Conservation (phyloP, 2,113 vertebrate species). For the Ahaetulla prasina region DNA sequence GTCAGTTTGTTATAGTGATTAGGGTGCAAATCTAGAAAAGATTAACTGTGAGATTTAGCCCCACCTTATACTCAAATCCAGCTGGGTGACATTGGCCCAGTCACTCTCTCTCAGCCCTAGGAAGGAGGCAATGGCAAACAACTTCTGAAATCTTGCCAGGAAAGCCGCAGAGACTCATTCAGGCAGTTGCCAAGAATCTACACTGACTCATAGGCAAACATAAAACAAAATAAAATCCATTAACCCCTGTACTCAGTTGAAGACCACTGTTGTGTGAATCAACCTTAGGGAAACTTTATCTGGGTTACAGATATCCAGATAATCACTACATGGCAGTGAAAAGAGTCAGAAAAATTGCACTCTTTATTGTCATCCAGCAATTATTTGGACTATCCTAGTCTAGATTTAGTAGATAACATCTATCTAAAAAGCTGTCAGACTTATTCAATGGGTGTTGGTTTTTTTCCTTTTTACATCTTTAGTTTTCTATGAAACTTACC, state of each 20-base stretch:
- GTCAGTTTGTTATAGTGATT: background rate
- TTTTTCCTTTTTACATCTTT: background rate
- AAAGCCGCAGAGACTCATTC: background rate
- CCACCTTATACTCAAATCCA: background rate
- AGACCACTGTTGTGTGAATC: background rate
- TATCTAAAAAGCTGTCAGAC: background rate
- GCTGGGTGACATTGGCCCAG: background rate
- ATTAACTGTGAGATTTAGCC: background rate
- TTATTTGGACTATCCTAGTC: background rate
- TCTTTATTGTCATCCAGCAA: background rate
- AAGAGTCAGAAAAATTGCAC: background rate
- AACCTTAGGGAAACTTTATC: background rate
- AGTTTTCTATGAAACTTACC: background rate
- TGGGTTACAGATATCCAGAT: background rate
- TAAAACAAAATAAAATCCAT: background rate
- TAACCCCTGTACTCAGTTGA: background rate
- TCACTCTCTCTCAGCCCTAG: background rate
- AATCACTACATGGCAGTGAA: background rate
- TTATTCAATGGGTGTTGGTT: background rate
- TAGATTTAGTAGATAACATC: background rate
- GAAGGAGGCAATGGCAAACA: background rate
- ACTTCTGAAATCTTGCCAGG: background rate
- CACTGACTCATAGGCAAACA: background rate
- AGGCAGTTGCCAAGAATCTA: background rate
- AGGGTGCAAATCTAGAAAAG: background rate